Percentiles rank a stretch among this genome's conserved stretches.
Conservation (phyloP, 1,140 invertebrate species). For the Lepidotrigona ventralis region DNA sequence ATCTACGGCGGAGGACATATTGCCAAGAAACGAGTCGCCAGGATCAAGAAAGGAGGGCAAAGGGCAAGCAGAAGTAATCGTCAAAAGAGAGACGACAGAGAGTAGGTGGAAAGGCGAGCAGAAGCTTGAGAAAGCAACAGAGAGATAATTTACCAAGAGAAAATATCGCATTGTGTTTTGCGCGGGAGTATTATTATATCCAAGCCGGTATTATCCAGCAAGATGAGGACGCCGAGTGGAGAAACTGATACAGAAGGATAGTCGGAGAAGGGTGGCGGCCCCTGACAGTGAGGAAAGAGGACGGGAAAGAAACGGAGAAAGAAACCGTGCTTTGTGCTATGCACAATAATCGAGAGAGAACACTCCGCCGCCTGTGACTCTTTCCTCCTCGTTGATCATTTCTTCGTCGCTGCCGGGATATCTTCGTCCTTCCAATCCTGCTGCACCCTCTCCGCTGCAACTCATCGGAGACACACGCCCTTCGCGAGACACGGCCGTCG, state of each 20-base stretch:
- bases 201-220: constrained; percentile 62
- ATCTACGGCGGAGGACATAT: background rate
- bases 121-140: constrained; percentile 48
- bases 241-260: constrained; percentile 56
- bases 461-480: background rate
- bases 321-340: constrained; percentile 61
- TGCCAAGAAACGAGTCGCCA: background rate
- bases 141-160: constrained; percentile 67
- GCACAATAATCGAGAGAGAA: constrained; percentile 67
- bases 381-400: constrained; percentile 67
- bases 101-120: constrained; percentile 40
- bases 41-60: background rate
- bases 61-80: constrained; percentile 11
- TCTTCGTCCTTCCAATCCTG: constrained; percentile 26
- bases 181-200: constrained; percentile 67
- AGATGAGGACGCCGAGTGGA: constrained; percentile 56
- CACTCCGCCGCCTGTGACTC: constrained; percentile 60
- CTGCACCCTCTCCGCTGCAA: background rate
- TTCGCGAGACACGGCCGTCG: background rate
- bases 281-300: constrained; percentile 25
- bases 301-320: constrained; percentile 55
- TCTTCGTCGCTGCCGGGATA: constrained; percentile 62
- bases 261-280: constrained; percentile 26
- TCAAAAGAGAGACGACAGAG: constrained; percentile 8
- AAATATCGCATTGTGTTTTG: constrained; percentile 65